These are phyloP conservation scores for Maconellicoccus hirsutus DNA, from an alignment of 1,140 invertebrate genomes.

Conservation along the genomic window DNA sequence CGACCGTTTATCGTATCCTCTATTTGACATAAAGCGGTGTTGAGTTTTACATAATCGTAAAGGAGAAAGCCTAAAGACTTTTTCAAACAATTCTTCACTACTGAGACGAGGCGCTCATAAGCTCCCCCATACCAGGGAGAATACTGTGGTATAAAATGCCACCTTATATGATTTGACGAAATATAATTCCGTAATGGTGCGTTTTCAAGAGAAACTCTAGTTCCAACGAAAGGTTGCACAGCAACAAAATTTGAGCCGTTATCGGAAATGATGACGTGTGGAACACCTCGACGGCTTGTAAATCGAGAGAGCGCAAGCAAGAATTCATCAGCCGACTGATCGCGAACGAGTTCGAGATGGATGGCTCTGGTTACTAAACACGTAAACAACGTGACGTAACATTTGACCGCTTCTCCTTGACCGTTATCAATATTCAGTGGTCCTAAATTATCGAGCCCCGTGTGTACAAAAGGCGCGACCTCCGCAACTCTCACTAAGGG, in stretches of 20 bases:
- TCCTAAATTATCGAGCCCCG: slow-evolving; percentile 6
- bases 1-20: background rate
- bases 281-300: slow-evolving; percentile 18
- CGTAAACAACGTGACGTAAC: slow-evolving; percentile 37
- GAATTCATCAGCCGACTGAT: slow-evolving; percentile 35
- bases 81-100: background rate
- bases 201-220: background rate
- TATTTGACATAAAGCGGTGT: background rate
- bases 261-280: background rate
- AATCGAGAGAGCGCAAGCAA: slow-evolving; percentile 36
- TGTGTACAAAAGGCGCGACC: background rate
- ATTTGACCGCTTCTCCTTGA: background rate
- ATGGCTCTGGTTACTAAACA: slow-evolving; percentile 36
- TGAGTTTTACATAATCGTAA: background rate
- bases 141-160: slow-evolving; percentile 6
- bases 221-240: background rate
- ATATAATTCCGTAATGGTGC: background rate
- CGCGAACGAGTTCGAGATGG: slow-evolving; percentile 36
- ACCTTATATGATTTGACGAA: background rate
- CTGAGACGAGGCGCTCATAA: background rate
- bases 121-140: background rate
- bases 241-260: background rate
- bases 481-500: background rate
- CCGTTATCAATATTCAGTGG: background rate
- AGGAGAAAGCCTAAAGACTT: background rate